Conservation (phyloP, 2,888 invertebrate species). For the Epicampocera succincta region DNA sequence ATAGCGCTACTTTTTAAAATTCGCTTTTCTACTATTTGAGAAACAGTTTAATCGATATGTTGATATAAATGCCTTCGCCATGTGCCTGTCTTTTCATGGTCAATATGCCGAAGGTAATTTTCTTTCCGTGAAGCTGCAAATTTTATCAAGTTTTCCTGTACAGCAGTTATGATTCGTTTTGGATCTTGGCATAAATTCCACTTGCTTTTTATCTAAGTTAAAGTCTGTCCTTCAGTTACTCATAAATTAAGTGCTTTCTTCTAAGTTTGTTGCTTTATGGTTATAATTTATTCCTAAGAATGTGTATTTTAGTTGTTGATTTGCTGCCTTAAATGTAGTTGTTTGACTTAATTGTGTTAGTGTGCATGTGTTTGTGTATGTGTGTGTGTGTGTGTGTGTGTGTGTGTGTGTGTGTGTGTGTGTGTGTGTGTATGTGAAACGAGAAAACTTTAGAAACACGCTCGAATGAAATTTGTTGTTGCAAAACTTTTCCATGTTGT, state of each 20-base stretch:
- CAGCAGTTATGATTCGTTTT: not conserved
- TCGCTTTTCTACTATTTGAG: no score
- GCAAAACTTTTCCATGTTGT: conserved; percentile 38
- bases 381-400: conserved; percentile 14
- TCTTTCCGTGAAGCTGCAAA: not conserved
- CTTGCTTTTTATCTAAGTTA: not conserved
- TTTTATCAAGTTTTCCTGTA: not conserved
- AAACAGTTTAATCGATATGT: no score
- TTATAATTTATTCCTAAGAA: conserved; percentile 54
- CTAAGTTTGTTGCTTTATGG: conserved; percentile 46
- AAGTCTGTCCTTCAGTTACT: conserved; percentile 12
- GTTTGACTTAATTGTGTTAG: conserved; percentile 39
- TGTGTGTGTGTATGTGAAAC: conserved; percentile 26
- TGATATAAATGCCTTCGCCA: no score
- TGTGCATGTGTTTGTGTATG: not conserved
- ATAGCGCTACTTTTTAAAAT: no score
- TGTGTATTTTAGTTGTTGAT: conserved; percentile 25
- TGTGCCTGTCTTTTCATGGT: no score
- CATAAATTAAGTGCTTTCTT: conserved; percentile 52
- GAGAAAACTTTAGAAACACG: conserved; percentile 62
- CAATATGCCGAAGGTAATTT: no score
- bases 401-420: not conserved
- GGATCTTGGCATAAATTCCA: not conserved
- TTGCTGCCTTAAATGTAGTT: conserved; percentile 10
- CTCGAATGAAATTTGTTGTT: conserved; percentile 44